Conservation (phyloP, 2,888 invertebrate genomes). For the Trachelus troglodyta region DNA sequence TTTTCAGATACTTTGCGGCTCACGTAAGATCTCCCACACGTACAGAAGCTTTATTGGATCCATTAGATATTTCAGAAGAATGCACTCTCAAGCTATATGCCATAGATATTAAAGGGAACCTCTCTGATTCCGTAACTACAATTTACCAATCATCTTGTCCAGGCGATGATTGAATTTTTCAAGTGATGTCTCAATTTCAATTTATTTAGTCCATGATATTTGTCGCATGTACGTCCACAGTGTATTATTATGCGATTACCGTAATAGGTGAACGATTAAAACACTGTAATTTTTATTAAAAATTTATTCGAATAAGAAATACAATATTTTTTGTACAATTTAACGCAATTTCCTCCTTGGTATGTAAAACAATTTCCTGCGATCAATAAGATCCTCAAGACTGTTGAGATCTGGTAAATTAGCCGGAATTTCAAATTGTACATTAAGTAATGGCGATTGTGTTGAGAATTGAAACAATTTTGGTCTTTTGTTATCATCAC, state of each 20-base stretch:
- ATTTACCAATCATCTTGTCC: slow-evolving; percentile 3
- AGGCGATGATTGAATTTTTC: neutral
- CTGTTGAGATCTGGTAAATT: slow-evolving; percentile 55
- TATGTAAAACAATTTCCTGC: slow-evolving; percentile 55
- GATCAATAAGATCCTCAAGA: slow-evolving; percentile 55
- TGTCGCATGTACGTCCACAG: neutral
- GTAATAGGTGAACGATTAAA: neutral
- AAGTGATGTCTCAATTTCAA: neutral
- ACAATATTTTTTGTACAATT: neutral
- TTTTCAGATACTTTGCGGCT: slow-evolving; percentile 21
- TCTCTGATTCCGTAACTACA: slow-evolving; percentile 29
- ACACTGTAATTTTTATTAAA: neutral
- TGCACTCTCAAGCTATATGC: slow-evolving; percentile 28
- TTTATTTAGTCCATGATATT: neutral
- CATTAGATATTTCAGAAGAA: slow-evolving; percentile 20
- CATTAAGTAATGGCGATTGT: slow-evolving; percentile 27
- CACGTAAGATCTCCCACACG: slow-evolving; percentile 31
- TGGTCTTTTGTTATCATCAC: slow-evolving; percentile 22
- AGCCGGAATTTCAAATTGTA: slow-evolving; percentile 49
- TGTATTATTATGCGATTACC: neutral
- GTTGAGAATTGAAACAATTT: slow-evolving; percentile 21
- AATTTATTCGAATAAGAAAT: neutral
- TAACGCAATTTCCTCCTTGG: slow-evolving; percentile 37
- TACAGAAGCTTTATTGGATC: slow-evolving; percentile 29
- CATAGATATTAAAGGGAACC: slow-evolving; percentile 21